Evolutionary conservation across 1,140 invertebrate genomes (phyloP), one percentile per base, ranked within the genome.

Genomic region (Phortica variegata): DNA sequence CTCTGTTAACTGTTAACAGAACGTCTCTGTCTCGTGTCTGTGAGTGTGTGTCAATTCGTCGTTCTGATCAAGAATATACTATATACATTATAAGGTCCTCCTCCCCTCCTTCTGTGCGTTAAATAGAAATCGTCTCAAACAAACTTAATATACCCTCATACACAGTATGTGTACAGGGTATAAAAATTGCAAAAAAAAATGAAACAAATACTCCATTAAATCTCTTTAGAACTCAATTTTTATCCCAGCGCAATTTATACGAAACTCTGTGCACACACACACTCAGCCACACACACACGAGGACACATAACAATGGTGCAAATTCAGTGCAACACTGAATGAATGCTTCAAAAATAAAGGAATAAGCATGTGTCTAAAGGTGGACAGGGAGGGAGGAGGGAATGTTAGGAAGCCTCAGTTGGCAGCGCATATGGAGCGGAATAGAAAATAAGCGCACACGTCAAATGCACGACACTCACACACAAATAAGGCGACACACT

Each of bases 151-250:
- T n/a, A n/a, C n/a, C n/a, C n/a, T n/a, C n/a, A n/a, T n/a, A n/a
- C n/a, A n/a, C n/a, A n/a, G n/a, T n/a, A n/a, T n/a, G n/a, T n/a
- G n/a, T n/a, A n/a, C n/a, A n/a, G n/a, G n/a, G n/a, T n/a, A n/a
- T n/a, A n/a, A n/a, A n/a, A n/a, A 33, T 13, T n/a, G n/a, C n/a
- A 38, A 38, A 38, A 8, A 38, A 38, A 38, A 38, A 38, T 36
- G 16, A 36, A 36, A 36, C 6, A 5, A 36, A 36, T 6, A 51
- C 58, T 58, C 65, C 65, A 69, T 69, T 69, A 69, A 69, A 69
- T 69, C 65, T 69, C 65, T 69, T 69, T 65, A 69, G 65, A 69
- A 69, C 65, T 70, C 61, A 69, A 69, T 69, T 69, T 61, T 69
- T 69, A 69, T 69, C 65, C 65, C 65, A 69, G 65, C 58, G 61